Percentiles rank a stretch among this genome's conserved stretches.
phyloP scores from a whole-genome alignment of 2,113 vertebrate species.

The Orthochromis malagaraziensis region DNA sequence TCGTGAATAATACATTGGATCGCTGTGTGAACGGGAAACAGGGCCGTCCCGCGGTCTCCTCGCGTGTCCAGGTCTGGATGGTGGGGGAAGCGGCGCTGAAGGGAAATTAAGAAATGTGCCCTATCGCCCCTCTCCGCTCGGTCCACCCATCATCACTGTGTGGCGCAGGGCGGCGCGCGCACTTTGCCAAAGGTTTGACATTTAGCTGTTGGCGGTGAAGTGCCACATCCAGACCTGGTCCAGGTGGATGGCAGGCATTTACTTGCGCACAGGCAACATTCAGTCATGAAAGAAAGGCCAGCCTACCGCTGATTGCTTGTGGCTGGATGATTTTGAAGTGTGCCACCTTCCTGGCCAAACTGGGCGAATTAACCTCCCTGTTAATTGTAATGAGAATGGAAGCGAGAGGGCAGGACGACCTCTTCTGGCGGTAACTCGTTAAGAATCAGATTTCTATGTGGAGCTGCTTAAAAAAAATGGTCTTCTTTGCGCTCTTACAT shows the following conservation, averaged over 20 bases:
- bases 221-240: not conserved
- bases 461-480: not conserved
- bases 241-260: not conserved
- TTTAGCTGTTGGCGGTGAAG: not conserved
- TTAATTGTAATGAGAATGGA: constrained; percentile 4
- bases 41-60: constrained; percentile 45
- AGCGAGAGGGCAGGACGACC: constrained; percentile 10
- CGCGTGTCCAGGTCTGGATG: constrained; percentile 47
- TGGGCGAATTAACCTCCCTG: not conserved
- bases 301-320: not conserved
- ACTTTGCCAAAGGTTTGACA: constrained; percentile 28
- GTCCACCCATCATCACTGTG: constrained; percentile 58
- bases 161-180: constrained; percentile 50
- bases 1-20: constrained; percentile 73
- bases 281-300: not conserved
- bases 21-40: constrained; percentile 32
- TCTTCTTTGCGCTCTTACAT: not conserved
- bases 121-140: constrained; percentile 46
- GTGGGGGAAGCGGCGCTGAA: constrained; percentile 6
- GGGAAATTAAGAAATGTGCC: constrained; percentile 49
- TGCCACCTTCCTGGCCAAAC: not conserved
- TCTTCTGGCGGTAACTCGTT: constrained; percentile 32
- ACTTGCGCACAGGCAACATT: not conserved
- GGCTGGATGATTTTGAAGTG: not conserved
- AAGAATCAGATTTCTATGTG: not conserved